Evolutionary conservation across 2,113 vertebrate genomes (phyloP).

Genomic region (Poicephalus meyeri): DNA sequence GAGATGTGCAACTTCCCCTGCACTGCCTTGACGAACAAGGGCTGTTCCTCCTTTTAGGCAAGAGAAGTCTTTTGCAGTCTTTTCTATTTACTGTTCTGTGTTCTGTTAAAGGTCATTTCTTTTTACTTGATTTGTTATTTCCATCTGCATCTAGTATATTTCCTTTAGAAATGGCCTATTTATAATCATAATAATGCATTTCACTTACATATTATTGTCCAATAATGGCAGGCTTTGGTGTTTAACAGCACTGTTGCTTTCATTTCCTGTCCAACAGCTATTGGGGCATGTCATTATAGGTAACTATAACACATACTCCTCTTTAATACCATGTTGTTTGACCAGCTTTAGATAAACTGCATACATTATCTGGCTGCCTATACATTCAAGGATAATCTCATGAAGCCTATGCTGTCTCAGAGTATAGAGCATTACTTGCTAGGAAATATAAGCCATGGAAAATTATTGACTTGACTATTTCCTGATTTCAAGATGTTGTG

Average conservation of each 20-base stretch:
- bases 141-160: background rate
- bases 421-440: background rate
- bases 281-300: background rate
- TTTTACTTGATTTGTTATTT: constrained; percentile 10
- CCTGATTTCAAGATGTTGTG: background rate
- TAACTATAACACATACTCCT: background rate
- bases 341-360: background rate
- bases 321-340: background rate
- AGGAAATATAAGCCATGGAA: background rate
- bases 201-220: background rate
- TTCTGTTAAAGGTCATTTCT: background rate
- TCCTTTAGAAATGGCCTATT: constrained; percentile 24
- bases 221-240: background rate
- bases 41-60: background rate
- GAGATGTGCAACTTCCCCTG: background rate
- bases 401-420: background rate
- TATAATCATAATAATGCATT: constrained; percentile 7
- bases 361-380: background rate
- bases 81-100: background rate
- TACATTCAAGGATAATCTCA: background rate
- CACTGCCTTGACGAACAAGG: background rate
- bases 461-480: background rate
- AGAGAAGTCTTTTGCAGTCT: background rate
- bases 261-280: background rate
- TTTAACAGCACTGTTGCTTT: background rate